phyloP scores from a whole-genome alignment of 2,113 vertebrate genomes.

The Bagarius yarrelli region DNA sequence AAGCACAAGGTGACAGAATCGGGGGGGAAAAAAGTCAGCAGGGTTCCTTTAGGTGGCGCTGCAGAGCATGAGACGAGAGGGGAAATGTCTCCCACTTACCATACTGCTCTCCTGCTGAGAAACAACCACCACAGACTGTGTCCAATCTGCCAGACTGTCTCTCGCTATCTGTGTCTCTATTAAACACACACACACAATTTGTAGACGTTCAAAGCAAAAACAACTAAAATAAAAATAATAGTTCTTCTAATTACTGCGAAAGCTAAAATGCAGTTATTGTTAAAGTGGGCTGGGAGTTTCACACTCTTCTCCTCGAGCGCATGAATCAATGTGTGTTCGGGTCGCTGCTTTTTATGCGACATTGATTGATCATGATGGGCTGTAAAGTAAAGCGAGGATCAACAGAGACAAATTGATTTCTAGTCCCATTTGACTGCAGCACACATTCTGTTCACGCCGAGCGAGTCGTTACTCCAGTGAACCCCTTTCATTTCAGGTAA shows the following conservation, averaged over 20 bases:
- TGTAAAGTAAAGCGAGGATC: not conserved
- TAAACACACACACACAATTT: not conserved
- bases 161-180: not conserved
- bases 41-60: not conserved
- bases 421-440: not conserved
- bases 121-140: constrained; percentile 12
- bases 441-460: constrained; percentile 7
- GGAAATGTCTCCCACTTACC: constrained; percentile 18
- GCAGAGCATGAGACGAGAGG: not conserved
- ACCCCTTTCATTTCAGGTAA: not conserved
- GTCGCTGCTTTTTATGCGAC: not conserved
- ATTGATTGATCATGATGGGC: constrained; percentile 19
- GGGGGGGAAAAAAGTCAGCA: not conserved
- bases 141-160: constrained; percentile 22
- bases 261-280: not conserved
- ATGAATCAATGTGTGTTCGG: not conserved
- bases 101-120: constrained; percentile 22
- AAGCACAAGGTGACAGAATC: not conserved
- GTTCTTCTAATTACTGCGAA: not conserved
- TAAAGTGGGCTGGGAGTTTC: not conserved
- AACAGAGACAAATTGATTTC: constrained; percentile 30
- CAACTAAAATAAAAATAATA: not conserved
- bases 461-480: constrained; percentile 11
- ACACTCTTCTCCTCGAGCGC: not conserved
- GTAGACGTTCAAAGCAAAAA: constrained; percentile 7